These are phyloP conservation scores for Iselma pallidipennis DNA, from an alignment of 2,888 invertebrate genomes.

Conservation along the genomic window DNA sequence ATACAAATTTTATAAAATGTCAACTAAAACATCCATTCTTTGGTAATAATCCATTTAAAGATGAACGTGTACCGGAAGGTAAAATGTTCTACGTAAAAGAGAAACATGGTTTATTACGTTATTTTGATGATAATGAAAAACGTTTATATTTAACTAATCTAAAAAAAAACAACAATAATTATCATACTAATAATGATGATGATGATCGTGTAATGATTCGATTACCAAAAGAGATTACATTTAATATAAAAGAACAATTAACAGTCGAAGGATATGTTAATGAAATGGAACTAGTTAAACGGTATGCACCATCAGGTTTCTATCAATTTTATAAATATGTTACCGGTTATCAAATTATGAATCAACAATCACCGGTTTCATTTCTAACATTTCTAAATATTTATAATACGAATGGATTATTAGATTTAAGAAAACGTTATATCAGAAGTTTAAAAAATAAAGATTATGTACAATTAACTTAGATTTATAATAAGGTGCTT, in stretches of 20 bases:
- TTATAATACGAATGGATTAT: slow-evolving; percentile 42
- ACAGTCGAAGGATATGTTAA: slow-evolving; percentile 37
- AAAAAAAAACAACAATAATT: slow-evolving; percentile 8
- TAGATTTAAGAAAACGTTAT: not conserved
- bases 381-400: slow-evolving; percentile 44
- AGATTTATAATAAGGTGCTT: no score
- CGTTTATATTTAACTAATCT: slow-evolving; percentile 35
- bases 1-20: slow-evolving; percentile 5
- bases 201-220: slow-evolving; percentile 31
- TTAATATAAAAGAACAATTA: slow-evolving; percentile 34
- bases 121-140: slow-evolving; percentile 39
- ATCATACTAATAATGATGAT: not conserved
- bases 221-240: slow-evolving; percentile 30
- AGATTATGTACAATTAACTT: no score
- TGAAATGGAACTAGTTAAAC: slow-evolving; percentile 38
- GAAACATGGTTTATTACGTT: slow-evolving; percentile 35
- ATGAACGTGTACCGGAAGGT: slow-evolving; percentile 32
- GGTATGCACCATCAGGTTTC: slow-evolving; percentile 37
- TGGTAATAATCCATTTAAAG: not conserved
- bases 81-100: slow-evolving; percentile 38
- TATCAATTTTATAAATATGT: slow-evolving; percentile 43
- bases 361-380: slow-evolving; percentile 41
- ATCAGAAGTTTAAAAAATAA: not conserved
- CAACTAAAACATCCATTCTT: slow-evolving; percentile 5
- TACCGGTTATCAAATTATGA: slow-evolving; percentile 44